These are phyloP conservation scores for Trypoxylon attenuatum DNA, from an alignment of 2,888 invertebrate genomes.

Conservation along the genomic window DNA sequence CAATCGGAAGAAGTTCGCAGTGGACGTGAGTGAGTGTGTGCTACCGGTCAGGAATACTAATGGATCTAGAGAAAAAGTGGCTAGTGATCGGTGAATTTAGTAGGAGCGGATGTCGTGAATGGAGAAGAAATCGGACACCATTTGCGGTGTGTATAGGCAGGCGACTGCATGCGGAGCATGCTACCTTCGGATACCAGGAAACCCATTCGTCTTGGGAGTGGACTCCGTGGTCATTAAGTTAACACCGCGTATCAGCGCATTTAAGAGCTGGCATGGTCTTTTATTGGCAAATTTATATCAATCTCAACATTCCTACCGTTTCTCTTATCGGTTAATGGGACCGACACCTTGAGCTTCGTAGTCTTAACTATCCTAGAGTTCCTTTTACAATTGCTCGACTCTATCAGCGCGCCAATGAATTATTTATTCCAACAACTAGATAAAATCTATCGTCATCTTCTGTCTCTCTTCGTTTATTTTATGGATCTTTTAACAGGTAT, in stretches of 20 bases:
- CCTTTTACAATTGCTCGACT: too few species aligned
- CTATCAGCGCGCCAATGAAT: too few species aligned
- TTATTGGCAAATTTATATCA: constrained; percentile 43
- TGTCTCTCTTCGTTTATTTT: too few species aligned
- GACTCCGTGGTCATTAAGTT: constrained; percentile 53
- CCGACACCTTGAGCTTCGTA: neutral
- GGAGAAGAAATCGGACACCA: constrained; percentile 36
- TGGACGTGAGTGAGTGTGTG: too few species aligned
- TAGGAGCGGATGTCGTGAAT: constrained; percentile 29
- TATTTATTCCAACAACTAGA: too few species aligned
- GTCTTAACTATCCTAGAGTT: constrained; percentile 3
- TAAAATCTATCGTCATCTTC: too few species aligned
- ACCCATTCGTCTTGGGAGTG: constrained; percentile 48
- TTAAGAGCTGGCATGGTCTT: constrained; percentile 28
- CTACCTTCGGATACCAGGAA: constrained; percentile 34
- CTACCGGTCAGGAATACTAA: too few species aligned
- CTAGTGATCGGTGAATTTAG: neutral
- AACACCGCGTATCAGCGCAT: constrained; percentile 47
- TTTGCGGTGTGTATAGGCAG: constrained; percentile 39
- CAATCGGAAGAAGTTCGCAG: too few species aligned
- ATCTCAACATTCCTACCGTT: constrained; percentile 17
- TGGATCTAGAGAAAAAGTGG: too few species aligned
- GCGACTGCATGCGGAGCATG: constrained; percentile 26
- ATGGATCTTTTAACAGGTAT: too few species aligned
- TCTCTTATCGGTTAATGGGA: constrained; percentile 14